These are phyloP conservation scores for Acestrorhynchus altus DNA, from an alignment of 2,797 vertebrate genomes.

Conservation along the genomic window DNA sequence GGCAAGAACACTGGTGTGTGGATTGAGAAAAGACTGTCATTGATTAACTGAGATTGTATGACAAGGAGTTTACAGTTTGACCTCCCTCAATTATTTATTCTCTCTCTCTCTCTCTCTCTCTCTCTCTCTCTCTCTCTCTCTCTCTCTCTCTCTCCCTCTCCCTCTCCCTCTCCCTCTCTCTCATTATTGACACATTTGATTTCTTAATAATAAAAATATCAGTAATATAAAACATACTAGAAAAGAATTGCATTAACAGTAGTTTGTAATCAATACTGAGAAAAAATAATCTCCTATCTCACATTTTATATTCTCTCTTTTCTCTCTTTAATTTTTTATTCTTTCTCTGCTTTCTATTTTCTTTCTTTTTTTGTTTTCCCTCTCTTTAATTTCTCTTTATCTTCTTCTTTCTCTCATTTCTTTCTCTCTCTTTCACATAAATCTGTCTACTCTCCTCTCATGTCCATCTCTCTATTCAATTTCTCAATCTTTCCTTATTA, in stretches of 20 bases:
- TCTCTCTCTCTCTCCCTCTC: conserved; percentile 24
- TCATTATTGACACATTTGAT: background rate
- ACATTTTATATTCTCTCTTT: background rate
- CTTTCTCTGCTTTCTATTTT: background rate
- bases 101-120: conserved; percentile 42
- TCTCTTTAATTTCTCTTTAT: too few relatives aligned
- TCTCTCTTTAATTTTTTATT: background rate
- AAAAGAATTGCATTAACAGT: too few relatives aligned
- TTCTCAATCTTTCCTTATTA: background rate
- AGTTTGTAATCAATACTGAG: too few relatives aligned
- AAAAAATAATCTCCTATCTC: background rate
- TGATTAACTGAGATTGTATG: conserved; percentile 57
- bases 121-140: conserved; percentile 50
- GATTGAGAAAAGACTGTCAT: conserved; percentile 59
- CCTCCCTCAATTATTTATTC: too few relatives aligned
- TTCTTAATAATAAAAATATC: too few relatives aligned
- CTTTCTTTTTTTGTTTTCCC: too few relatives aligned
- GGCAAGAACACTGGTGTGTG: conserved; percentile 15
- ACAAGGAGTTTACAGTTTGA: background rate
- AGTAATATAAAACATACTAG: too few relatives aligned
- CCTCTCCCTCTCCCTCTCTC: background rate
- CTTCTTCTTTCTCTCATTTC: background rate
- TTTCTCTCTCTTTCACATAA: background rate
- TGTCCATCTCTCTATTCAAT: conserved; percentile 48
- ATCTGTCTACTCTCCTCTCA: background rate